These are phyloP conservation scores for Cyphomyrus plagiostoma DNA, from an alignment of 2,113 vertebrate species.

Conservation along the genomic window DNA sequence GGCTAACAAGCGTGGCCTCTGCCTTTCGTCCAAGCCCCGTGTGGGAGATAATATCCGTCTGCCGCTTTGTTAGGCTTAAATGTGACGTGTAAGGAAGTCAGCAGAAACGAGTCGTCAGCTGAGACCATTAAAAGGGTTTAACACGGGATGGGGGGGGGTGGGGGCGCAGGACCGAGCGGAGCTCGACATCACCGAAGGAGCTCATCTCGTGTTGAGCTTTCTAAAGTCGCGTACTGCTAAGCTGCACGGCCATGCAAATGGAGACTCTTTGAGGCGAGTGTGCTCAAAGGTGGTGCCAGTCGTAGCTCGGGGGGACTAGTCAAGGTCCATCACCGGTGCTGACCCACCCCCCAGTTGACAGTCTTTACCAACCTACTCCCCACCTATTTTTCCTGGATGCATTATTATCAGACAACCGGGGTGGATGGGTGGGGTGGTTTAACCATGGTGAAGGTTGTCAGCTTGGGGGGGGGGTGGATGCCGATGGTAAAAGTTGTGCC, in stretches of 20 bases:
- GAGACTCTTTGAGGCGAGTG: neutral
- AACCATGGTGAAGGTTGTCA: neutral
- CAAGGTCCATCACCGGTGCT: neutral
- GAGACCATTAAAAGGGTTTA: neutral
- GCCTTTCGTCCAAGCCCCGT: neutral
- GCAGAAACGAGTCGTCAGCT: neutral
- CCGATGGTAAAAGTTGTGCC: neutral
- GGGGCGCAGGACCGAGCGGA: neutral
- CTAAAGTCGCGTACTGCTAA: neutral
- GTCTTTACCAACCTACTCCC: neutral
- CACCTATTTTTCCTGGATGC: neutral
- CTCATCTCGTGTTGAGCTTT: neutral
- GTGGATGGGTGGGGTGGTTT: neutral
- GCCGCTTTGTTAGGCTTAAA: neutral
- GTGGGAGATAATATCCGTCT: constrained; percentile 8
- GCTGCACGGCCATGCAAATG: neutral
- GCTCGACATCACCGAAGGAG: neutral
- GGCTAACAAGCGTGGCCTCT: neutral
- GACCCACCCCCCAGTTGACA: neutral
- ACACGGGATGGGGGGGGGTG: neutral
- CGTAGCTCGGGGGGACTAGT: neutral
- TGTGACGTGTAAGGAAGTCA: neutral
- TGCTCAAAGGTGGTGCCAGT: neutral
- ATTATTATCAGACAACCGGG: neutral
- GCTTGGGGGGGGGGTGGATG: no score